Conservation (phyloP, 2,888 invertebrate genomes). For the Eumacrocentrus americanus region DNA sequence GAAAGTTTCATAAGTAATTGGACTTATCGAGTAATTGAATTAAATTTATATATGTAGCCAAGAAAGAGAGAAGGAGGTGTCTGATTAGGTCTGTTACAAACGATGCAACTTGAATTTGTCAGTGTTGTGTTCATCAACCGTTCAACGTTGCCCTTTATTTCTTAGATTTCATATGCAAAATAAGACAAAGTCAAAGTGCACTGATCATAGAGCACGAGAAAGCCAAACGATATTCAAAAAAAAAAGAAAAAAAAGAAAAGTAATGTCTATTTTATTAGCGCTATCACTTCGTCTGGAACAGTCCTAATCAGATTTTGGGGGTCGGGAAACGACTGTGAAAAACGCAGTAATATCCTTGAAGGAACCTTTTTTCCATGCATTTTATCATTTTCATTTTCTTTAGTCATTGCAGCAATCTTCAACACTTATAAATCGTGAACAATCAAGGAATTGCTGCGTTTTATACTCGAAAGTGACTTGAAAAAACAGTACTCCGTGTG, state of each 20-base stretch:
- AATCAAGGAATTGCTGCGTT: conserved; percentile 52
- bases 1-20: too few species aligned
- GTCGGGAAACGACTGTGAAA: conserved; percentile 47
- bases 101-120: conserved; percentile 41
- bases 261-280: conserved; percentile 37
- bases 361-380: too few species aligned
- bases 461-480: conserved; percentile 41
- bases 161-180: neutral
- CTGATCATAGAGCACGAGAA: neutral
- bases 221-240: neutral
- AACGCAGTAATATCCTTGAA: conserved; percentile 53
- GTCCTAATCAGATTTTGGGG: conserved; percentile 61
- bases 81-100: conserved; percentile 60
- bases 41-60: conserved; percentile 1
- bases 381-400: too few species aligned
- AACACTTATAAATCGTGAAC: conserved; percentile 12
- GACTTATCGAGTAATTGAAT: neutral
- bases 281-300: conserved; percentile 60
- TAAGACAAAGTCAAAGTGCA: neutral
- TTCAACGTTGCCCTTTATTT: neutral
- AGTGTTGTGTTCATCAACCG: conserved; percentile 23
- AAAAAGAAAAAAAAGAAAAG: conserved; percentile 3
- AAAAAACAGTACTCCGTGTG: conserved; percentile 53
- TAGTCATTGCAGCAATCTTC: too few species aligned
- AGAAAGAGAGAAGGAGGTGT: conserved; percentile 46